phyloP scores from a whole-genome alignment of 2,888 invertebrate species.

The Unio pictorum region DNA sequence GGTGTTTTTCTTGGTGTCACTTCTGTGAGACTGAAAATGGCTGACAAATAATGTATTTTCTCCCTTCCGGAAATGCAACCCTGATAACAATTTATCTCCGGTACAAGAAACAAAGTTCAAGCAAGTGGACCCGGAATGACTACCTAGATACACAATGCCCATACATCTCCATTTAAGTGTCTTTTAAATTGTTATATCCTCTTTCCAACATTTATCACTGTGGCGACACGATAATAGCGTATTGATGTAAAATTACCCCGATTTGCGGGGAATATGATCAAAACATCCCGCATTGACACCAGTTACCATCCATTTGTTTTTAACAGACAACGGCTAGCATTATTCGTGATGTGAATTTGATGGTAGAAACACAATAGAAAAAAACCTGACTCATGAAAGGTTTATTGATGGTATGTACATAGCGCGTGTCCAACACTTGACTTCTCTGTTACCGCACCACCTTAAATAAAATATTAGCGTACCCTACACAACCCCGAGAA shows the following conservation, averaged over 20 bases:
- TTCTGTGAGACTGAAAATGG: no score
- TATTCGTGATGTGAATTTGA: no score
- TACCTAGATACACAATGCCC: conserved; percentile 26
- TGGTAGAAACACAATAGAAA: conserved; percentile 1
- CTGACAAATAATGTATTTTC: no score
- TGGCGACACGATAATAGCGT: conserved; percentile 27
- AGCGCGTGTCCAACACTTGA: conserved; percentile 4
- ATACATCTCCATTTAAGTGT: conserved; percentile 15
- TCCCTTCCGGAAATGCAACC: no score
- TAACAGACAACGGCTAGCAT: no score
- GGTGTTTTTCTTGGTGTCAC: no score
- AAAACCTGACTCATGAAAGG: conserved; percentile 16
- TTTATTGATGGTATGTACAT: conserved; percentile 12
- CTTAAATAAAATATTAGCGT: no score
- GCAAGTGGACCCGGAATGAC: neutral
- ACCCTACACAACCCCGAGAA: no score
- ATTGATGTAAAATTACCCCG: conserved; percentile 29
- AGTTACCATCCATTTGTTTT: no score
- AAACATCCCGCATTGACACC: no score
- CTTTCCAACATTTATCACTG: conserved; percentile 24
- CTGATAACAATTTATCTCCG: no score
- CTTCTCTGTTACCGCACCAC: conserved; percentile 1
- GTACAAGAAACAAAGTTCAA: neutral
- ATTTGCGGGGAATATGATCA: neutral
- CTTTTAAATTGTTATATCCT: conserved; percentile 29